Base-by-base conservation (phyloP, 2,113 vertebrate genomes). In the Poecilia latipinna region DNA sequence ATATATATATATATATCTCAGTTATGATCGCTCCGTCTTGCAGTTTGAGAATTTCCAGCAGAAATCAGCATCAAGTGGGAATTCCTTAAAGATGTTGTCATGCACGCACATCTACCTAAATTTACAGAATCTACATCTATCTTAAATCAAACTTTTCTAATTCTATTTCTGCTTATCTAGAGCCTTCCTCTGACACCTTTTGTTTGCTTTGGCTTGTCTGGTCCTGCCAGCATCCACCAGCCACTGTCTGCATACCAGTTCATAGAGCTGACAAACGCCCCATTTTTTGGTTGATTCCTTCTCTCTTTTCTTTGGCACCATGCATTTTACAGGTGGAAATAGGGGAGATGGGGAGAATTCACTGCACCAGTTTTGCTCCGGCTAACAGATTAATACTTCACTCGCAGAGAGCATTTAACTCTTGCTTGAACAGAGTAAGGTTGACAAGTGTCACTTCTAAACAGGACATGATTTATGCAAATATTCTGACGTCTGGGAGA, bases 191-290 rank as follows among this genome's bases (percentile, higher is more conserved):
- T 51, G 33, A 88, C 88, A 91, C 84, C 82, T 88, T 82, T 77
- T 32, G 71, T 86, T 82, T 87, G 80, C 77, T 73, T 86, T 39
- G 76, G 72, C 90, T 86, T 91, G 91, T 90, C 90, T 91, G 82
- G 87, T 92, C 87, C 83, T 90, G 90, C 83, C 84, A 81, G 77
- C 39, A 80, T 86, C 78, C 75, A 83, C 80, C 65, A 74, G 37
- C 68, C 63, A 61, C 79, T 31, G 87, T 90, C 86, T 91, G 84
- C 92, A 92, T 92, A 91, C 91, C 92, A 85, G 76, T 61, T 54
- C 37, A 19, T 19, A 86, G 87, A 90, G 92, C 93, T 93, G 93
- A 91, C 85, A 29, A 69, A 78, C 13, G 22, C 62, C 57, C 24
- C 51, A n/a, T 79, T 80, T 35, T 74, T 75, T 73, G 73, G 75